Evolutionary conservation across 2,888 invertebrate genomes (phyloP).

Genomic region (Xylocampa areola): DNA sequence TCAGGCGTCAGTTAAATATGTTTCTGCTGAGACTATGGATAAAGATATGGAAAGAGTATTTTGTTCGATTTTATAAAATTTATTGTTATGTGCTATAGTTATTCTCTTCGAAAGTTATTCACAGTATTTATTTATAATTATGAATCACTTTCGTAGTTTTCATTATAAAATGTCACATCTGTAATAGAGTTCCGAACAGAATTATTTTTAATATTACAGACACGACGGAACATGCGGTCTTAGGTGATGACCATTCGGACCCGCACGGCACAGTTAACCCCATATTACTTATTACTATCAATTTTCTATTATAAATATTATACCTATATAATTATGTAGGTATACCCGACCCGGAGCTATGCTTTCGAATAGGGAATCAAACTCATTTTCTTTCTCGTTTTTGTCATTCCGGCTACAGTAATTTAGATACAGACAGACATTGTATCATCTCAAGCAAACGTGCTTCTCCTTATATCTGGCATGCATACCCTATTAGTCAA

Average conservation of each 20-base stretch:
- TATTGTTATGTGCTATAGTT: neutral
- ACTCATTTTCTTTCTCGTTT: neutral
- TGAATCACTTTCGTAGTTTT: slow-evolving; percentile 39
- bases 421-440: too few species aligned
- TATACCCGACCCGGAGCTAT: neutral
- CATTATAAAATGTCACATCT: neutral
- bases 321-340: too few species aligned
- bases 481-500: too few species aligned
- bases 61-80: neutral
- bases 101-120: slow-evolving; percentile 38
- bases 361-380: neutral
- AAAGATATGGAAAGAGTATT: neutral
- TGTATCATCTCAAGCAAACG: too few species aligned
- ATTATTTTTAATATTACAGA: neutral
- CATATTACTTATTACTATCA: neutral
- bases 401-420: too few species aligned
- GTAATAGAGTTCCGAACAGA: too few species aligned
- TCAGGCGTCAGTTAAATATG: too few species aligned
- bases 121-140: slow-evolving; percentile 8
- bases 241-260: neutral
- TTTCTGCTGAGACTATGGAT: neutral
- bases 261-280: neutral
- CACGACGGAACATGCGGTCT: neutral
- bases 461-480: too few species aligned
- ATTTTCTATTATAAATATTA: neutral